Evolutionary conservation across 2,888 invertebrate genomes (phyloP), one percentile per base, ranked within the genome.

Genomic region (Auanema sp.): DNA sequence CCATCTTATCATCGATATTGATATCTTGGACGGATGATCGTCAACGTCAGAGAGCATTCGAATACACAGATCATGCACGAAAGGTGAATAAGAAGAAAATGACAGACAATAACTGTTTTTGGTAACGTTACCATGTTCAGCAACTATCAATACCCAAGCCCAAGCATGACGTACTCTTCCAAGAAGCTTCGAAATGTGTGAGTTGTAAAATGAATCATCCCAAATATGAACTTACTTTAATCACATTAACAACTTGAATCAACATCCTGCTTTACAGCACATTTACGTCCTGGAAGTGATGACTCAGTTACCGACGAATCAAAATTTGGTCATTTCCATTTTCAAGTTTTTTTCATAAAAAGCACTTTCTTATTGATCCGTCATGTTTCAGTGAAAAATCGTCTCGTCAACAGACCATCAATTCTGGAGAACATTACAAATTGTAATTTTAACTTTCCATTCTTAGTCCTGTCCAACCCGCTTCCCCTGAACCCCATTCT

Each of bases 341-440:
- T 59, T 51, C 41, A 59, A 51, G 59, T 59, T 33, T 33, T 8
- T 33, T 8, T 5, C 8, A 5, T 33, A 6, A 50, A 51, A 24
- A 50, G 11, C 11, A 18, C 11, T 11, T 18, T 50, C 12, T 11
- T 12, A 23, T 10, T 18, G 11, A 23, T 23, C n/a, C 12, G 50
- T n/a, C n/a, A 44, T 12, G 1, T 58, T 62, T 43, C 44, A 63
- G 63, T 55, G 64, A 63, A 10, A 53, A 58, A 12, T 44, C 43
- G n/a, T 63, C 40, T 24, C 63, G 63, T 2, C 63, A 63, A 18
- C 58, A 58, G 14, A 63, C 63, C 6, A 58, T 63, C 23, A 63
- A 63, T 25, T 54, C 42, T 5, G 58, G 63, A 23, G 63, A 47
- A 21, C 16, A 47, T 21, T 47, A 47, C 21, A 16, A 47, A 47